These are phyloP conservation scores for Macaria notata DNA, from an alignment of 2,888 invertebrate genomes.

Conservation along the genomic window DNA sequence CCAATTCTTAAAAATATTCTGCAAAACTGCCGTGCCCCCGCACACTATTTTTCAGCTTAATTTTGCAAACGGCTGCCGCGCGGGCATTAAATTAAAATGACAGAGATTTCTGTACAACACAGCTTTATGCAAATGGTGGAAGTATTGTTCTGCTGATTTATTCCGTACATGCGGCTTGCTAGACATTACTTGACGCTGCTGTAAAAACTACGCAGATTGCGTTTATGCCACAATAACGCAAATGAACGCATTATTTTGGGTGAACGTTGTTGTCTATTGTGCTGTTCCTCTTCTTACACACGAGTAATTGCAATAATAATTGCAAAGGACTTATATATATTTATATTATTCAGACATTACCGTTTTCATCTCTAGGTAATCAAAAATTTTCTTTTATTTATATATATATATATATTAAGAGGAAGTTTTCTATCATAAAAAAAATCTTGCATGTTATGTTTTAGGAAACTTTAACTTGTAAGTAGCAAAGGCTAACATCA, in stretches of 20 bases:
- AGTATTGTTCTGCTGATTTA: conserved; percentile 59
- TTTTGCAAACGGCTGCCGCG: background rate
- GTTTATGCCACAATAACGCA: conserved; percentile 51
- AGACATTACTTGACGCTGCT: conserved; percentile 59
- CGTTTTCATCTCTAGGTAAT: too few species aligned
- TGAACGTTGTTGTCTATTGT: conserved; percentile 50
- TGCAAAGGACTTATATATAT: too few species aligned
- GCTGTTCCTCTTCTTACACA: conserved; percentile 9
- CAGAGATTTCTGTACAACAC: conserved; percentile 48
- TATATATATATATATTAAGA: too few species aligned
- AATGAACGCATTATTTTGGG: conserved; percentile 49
- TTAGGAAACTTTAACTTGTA: too few species aligned
- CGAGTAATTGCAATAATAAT: background rate
- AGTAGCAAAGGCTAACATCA: too few species aligned
- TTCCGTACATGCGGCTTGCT: conserved; percentile 38
- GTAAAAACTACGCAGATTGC: conserved; percentile 63
- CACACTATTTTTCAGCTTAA: background rate
- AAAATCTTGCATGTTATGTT: too few species aligned
- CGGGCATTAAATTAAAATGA: conserved; percentile 57
- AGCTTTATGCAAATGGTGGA: conserved; percentile 60
- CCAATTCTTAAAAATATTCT: too few species aligned
- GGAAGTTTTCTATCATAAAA: too few species aligned
- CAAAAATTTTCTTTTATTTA: too few species aligned
- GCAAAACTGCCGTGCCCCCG: too few species aligned
- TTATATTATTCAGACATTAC: too few species aligned